Conservation (phyloP, 2,797 vertebrate species). For the Hephaestus fuliginosus region DNA sequence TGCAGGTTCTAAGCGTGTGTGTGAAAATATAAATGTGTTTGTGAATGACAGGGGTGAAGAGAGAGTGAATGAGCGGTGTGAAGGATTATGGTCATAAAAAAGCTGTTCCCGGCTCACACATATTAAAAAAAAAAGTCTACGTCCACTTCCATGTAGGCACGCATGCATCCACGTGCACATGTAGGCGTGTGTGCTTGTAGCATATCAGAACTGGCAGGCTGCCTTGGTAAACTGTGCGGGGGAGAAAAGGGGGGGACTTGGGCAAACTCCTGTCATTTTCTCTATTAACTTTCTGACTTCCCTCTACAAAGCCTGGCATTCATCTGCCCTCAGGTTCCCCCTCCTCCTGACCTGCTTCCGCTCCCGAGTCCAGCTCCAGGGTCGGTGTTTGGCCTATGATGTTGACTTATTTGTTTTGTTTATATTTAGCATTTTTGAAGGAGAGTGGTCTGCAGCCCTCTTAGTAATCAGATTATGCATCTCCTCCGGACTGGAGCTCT, state of each 20-base stretch:
- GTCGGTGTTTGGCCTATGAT: conserved; percentile 57
- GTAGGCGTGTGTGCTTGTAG: conserved; percentile 39
- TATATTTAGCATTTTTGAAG: conserved; percentile 81
- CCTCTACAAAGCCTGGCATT: conserved; percentile 85
- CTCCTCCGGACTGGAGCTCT: conserved; percentile 47
- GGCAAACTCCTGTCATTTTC: conserved; percentile 82
- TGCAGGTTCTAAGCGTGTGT: conserved; percentile 29
- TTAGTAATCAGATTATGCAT: conserved; percentile 62
- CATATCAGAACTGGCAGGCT: conserved; percentile 79
- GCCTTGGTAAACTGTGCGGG: conserved; percentile 81
- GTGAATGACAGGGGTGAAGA: background rate
- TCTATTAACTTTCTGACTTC: conserved; percentile 79
- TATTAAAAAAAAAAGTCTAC: conserved; percentile 49
- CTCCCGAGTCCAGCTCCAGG: conserved; percentile 75
- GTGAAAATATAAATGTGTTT: conserved; percentile 34
- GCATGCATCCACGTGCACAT: conserved; percentile 18
- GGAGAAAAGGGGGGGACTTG: conserved; percentile 59
- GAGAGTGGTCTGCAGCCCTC: conserved; percentile 57
- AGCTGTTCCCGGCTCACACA: conserved; percentile 51
- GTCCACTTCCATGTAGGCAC: conserved; percentile 37
- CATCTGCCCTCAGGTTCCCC: conserved; percentile 74
- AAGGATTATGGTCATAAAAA: conserved; percentile 41
- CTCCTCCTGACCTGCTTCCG: conserved; percentile 79
- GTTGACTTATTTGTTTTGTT: conserved; percentile 82
- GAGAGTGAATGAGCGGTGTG: conserved; percentile 14